Percentiles rank a stretch among this genome's conserved stretches.
Evolutionary conservation across 2,888 invertebrate species (phyloP).

Genomic region (Microlaimidae sp.): DNA sequence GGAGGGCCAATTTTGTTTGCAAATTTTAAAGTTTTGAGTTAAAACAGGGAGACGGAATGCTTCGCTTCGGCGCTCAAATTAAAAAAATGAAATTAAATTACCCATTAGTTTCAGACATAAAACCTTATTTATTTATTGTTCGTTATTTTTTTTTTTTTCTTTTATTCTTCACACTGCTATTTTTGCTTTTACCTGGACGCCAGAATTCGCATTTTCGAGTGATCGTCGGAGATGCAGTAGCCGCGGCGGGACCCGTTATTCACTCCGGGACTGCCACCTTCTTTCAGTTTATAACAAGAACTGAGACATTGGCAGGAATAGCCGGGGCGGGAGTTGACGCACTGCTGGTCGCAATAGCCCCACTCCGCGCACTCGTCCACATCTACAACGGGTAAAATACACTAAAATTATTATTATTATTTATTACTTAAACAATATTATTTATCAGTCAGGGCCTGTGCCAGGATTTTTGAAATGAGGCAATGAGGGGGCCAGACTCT

Average conservation of each 20-base stretch:
- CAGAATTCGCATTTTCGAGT: constrained; percentile 30
- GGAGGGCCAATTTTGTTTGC: too few species aligned
- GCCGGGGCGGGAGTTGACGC: constrained; percentile 63
- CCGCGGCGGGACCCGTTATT: constrained; percentile 20
- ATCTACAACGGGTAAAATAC: constrained; percentile 49
- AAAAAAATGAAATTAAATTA: too few species aligned
- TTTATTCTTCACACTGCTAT: too few species aligned
- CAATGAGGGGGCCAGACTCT: too few species aligned
- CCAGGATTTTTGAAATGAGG: not conserved
- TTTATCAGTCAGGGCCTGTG: too few species aligned
- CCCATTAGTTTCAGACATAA: too few species aligned
- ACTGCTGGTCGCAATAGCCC: constrained; percentile 68
- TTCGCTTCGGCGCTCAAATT: too few species aligned
- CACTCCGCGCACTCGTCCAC: constrained; percentile 54
- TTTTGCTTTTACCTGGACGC: constrained; percentile 27
- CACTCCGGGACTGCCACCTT: not conserved
- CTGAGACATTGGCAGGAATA: constrained; percentile 43
- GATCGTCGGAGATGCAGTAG: constrained; percentile 29
- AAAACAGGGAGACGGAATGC: too few species aligned
- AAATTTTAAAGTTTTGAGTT: too few species aligned
- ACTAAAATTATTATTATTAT: not conserved
- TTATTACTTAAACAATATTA: too few species aligned
- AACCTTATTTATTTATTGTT: too few species aligned
- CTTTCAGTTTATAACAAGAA: constrained; percentile 23
- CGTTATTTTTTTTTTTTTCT: too few species aligned